Percentiles rank a stretch among this genome's conserved stretches.
Evolutionary conservation across 2,797 vertebrate species (phyloP).

Genomic region (Sylvia borin): DNA sequence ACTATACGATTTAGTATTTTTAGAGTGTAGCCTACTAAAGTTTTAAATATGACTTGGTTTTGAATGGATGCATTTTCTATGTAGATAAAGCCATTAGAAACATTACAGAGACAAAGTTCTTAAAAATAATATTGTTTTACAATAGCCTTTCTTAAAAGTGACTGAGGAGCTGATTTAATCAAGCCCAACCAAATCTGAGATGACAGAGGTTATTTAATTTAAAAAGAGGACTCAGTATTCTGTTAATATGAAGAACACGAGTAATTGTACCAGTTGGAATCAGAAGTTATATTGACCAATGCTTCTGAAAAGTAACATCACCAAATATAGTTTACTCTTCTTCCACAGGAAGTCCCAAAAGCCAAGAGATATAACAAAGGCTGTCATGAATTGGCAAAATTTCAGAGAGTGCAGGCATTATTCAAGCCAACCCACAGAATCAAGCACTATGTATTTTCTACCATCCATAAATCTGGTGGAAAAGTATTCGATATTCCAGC

Average conservation of each 20-base stretch:
- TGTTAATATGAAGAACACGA: not conserved
- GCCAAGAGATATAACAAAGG: not conserved
- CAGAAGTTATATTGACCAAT: not conserved
- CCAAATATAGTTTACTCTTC: not conserved
- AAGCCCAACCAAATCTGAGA: not conserved
- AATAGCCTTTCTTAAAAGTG: not conserved
- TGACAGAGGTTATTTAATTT: not conserved
- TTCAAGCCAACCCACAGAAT: not conserved
- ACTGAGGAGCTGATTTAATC: not conserved
- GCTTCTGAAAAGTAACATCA: not conserved
- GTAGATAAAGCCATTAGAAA: not conserved
- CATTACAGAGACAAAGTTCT: not conserved
- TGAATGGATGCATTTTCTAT: not conserved
- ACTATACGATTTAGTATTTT: not conserved
- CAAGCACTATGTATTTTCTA: not conserved
- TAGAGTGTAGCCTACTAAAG: not conserved
- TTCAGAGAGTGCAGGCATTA: not conserved
- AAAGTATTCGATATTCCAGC: not conserved
- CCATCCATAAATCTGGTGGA: not conserved
- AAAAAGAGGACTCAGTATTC: not conserved
- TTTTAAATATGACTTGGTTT: not conserved
- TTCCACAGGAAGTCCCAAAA: not conserved
- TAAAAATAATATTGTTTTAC: not conserved
- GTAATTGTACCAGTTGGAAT: not conserved
- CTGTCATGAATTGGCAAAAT: not conserved